A percentile compares a stretch with the other conserved stretches of the same genome.
These are phyloP conservation scores for Entosphenus tridentatus DNA, from an alignment of 2,113 vertebrate species.

Conservation along the genomic window DNA sequence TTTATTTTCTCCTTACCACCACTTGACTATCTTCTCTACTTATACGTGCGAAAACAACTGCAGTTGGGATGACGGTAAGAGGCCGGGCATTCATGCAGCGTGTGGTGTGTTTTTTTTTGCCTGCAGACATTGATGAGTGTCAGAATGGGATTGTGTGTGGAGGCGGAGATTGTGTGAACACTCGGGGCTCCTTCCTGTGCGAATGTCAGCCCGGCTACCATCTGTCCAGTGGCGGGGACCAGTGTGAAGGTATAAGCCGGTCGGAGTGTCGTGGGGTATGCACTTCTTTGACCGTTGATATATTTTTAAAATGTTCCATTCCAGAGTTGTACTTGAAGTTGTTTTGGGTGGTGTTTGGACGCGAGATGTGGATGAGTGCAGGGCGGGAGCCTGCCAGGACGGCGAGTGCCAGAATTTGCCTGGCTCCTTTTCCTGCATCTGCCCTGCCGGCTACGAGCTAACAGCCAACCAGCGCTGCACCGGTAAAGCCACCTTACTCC, in stretches of 20 bases:
- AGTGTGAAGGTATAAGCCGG: slow-evolving; percentile 52
- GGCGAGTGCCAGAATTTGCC: slow-evolving; percentile 46
- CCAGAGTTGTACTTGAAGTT: neutral
- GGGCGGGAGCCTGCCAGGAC: slow-evolving; percentile 32
- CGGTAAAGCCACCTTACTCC: slow-evolving; percentile 30
- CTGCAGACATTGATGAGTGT: slow-evolving; percentile 62
- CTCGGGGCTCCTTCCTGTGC: slow-evolving; percentile 60
- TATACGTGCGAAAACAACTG: neutral
- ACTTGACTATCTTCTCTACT: neutral
- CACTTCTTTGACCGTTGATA: neutral
- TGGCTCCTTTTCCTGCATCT: slow-evolving; percentile 64
- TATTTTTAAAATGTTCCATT: too few species aligned
- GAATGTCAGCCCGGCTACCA: slow-evolving; percentile 47
- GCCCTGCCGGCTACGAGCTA: slow-evolving; percentile 48
- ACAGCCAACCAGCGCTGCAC: slow-evolving; percentile 36
- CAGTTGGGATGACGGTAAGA: neutral
- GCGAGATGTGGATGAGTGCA: slow-evolving; percentile 76
- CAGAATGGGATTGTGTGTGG: slow-evolving; percentile 37
- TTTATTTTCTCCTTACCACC: too few species aligned
- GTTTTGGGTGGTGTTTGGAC: slow-evolving; percentile 9
- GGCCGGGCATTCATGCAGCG: neutral
- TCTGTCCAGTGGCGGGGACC: slow-evolving; percentile 31
- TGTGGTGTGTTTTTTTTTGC: neutral
- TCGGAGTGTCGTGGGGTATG: neutral
- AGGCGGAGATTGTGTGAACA: slow-evolving; percentile 61